These are phyloP conservation scores for Carcinoscorpius rotundicauda DNA, from an alignment of 1,140 invertebrate genomes.

Conservation along the genomic window DNA sequence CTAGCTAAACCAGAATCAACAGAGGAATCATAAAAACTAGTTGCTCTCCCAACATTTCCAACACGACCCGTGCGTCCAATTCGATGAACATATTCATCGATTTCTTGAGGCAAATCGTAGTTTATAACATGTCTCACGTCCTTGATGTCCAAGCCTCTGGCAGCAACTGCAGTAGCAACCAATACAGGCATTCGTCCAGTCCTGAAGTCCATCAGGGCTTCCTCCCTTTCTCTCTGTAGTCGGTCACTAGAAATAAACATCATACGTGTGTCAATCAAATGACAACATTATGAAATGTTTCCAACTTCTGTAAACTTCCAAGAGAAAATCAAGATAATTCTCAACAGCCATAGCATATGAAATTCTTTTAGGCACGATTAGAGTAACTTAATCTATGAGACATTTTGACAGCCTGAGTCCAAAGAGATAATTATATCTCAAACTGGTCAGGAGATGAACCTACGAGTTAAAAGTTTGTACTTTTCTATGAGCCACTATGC, in stretches of 20 bases:
- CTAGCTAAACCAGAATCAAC: constrained; percentile 46
- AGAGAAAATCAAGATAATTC: not conserved
- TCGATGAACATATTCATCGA: constrained; percentile 90
- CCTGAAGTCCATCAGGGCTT: constrained; percentile 71
- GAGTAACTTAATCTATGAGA: not conserved
- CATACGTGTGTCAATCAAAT: constrained; percentile 50
- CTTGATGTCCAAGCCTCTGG: constrained; percentile 72
- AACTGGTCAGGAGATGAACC: too few species aligned
- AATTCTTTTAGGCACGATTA: not conserved
- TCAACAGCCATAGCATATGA: not conserved
- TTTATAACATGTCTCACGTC: constrained; percentile 80
- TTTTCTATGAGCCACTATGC: not conserved
- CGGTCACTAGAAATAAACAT: constrained; percentile 88
- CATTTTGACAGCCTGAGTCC: too few species aligned
- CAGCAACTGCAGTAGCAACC: constrained; percentile 84
- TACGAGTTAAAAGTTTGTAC: too few species aligned
- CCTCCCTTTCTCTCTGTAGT: constrained; percentile 73
- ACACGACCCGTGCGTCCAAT: constrained; percentile 90
- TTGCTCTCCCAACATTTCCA: constrained; percentile 77
- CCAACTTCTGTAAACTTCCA: not conserved
- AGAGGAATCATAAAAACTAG: constrained; percentile 65
- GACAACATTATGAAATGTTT: constrained; percentile 52
- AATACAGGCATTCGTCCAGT: constrained; percentile 56
- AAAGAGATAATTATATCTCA: too few species aligned
- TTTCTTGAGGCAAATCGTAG: constrained; percentile 72